Conservation (phyloP, 1,140 invertebrate genomes). For the Venturia canescens region DNA sequence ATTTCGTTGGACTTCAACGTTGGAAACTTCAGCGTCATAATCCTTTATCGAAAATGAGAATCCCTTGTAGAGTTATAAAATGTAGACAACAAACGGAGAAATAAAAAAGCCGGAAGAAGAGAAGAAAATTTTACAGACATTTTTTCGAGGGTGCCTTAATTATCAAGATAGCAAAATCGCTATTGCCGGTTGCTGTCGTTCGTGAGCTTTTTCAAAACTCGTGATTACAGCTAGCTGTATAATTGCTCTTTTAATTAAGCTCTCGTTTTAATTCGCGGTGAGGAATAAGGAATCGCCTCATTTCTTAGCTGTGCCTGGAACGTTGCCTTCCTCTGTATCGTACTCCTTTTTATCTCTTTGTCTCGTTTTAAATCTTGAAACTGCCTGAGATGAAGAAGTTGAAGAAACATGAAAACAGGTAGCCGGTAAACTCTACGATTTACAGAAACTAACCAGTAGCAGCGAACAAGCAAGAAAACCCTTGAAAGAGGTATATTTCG, state of each 20-base stretch:
- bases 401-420: not conserved
- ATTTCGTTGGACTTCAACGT: no score
- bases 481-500: slow-evolving; percentile 9
- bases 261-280: slow-evolving; percentile 40
- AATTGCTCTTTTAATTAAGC: slow-evolving; percentile 43
- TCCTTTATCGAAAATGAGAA: no score
- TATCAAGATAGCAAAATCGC: not conserved
- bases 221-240: slow-evolving; percentile 32
- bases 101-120: no score
- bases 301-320: not conserved
- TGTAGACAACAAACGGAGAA: no score
- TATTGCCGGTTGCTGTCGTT: not conserved
- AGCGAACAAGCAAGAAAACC: slow-evolving; percentile 13
- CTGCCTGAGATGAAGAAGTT: slow-evolving; percentile 7
- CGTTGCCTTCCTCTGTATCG: not conserved
- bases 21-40: no score
- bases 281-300: slow-evolving; percentile 20
- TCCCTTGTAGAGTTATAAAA: no score
- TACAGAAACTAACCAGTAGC: slow-evolving; percentile 38
- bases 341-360: not conserved
- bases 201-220: slow-evolving; percentile 13
- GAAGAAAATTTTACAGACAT: no score
- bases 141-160: slow-evolving; percentile 7
- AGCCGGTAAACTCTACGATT: slow-evolving; percentile 30
- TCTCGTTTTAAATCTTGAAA: not conserved